Conservation (phyloP, 2,888 invertebrate species). For the Pyrochroa serraticornis region DNA sequence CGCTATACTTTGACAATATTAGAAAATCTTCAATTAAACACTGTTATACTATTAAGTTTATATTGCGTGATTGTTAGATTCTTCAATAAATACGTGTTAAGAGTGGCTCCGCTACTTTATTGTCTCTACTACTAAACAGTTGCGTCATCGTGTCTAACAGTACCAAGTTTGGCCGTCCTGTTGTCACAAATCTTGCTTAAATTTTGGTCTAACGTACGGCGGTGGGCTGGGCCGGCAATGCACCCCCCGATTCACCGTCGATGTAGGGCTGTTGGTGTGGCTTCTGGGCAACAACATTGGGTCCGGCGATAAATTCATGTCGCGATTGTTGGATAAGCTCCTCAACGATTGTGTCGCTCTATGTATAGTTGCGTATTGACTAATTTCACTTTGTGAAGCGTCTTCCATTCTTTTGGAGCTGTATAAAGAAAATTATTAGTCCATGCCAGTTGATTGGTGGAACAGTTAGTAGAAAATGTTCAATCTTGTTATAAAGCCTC, state of each 20-base stretch:
- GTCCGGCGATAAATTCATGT: slow-evolving; percentile 51
- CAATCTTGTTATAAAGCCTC: slow-evolving; percentile 11
- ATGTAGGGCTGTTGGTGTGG: slow-evolving; percentile 53
- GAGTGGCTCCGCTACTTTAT: not conserved
- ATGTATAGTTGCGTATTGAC: slow-evolving; percentile 65
- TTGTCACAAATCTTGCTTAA: slow-evolving; percentile 64
- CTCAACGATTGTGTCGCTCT: slow-evolving; percentile 66
- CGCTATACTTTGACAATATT: too few relatives aligned
- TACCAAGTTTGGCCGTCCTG: slow-evolving; percentile 62
- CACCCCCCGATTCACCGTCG: slow-evolving; percentile 52
- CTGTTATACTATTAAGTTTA: not conserved
- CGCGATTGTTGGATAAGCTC: slow-evolving; percentile 60
- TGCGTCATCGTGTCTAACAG: slow-evolving; percentile 51
- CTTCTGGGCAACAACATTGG: slow-evolving; percentile 44
- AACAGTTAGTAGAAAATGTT: slow-evolving; percentile 9
- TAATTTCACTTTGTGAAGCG: slow-evolving; percentile 65
- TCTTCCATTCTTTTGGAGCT: slow-evolving; percentile 56
- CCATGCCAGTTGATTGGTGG: not conserved
- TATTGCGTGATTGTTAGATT: slow-evolving; percentile 1
- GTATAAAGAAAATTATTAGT: slow-evolving; percentile 31
- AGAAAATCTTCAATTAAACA: not conserved
- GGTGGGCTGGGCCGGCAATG: slow-evolving; percentile 65
- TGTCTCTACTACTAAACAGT: not conserved
- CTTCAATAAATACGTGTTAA: not conserved
- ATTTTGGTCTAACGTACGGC: slow-evolving; percentile 63